Conservation (phyloP, 2,888 invertebrate species). For the Drosophila tanythrix region DNA sequence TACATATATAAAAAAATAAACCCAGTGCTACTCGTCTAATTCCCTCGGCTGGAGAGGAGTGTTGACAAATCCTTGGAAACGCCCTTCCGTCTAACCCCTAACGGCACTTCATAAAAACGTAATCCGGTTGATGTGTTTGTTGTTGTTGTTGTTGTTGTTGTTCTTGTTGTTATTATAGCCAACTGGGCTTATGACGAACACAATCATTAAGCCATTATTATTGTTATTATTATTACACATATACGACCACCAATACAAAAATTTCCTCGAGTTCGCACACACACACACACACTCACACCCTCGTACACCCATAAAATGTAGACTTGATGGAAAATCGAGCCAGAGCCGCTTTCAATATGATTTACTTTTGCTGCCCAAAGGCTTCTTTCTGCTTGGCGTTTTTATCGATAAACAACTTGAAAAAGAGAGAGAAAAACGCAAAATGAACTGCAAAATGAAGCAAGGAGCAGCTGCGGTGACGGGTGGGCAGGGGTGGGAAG, state of each 20-base stretch:
- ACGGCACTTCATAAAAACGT: constrained; percentile 62
- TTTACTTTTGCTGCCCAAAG: constrained; percentile 57
- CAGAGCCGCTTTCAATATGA: constrained; percentile 60
- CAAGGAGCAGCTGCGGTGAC: constrained; percentile 1
- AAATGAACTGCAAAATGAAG: constrained; percentile 31
- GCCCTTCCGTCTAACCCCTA: constrained; percentile 42
- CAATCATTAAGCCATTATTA: constrained; percentile 78
- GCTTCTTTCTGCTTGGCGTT: constrained; percentile 30
- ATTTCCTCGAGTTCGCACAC: constrained; percentile 6
- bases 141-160: constrained; percentile 4
- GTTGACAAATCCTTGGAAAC: constrained; percentile 64
- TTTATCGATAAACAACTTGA: constrained; percentile 75
- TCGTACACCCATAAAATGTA: constrained; percentile 39
- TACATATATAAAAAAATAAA: neutral
- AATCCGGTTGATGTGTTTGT: constrained; percentile 33
- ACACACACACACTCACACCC: constrained; percentile 2
- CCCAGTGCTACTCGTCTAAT: constrained; percentile 1
- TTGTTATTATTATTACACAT: constrained; percentile 78
- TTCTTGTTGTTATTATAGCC: constrained; percentile 5
- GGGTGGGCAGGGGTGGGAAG: neutral
- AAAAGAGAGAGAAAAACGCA: constrained; percentile 13
- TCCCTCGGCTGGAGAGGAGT: constrained; percentile 29
- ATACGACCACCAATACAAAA: constrained; percentile 34
- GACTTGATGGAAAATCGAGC: constrained; percentile 33
- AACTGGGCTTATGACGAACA: constrained; percentile 62